Conservation (phyloP, 2,113 vertebrate species). For the Pavo muticus region DNA sequence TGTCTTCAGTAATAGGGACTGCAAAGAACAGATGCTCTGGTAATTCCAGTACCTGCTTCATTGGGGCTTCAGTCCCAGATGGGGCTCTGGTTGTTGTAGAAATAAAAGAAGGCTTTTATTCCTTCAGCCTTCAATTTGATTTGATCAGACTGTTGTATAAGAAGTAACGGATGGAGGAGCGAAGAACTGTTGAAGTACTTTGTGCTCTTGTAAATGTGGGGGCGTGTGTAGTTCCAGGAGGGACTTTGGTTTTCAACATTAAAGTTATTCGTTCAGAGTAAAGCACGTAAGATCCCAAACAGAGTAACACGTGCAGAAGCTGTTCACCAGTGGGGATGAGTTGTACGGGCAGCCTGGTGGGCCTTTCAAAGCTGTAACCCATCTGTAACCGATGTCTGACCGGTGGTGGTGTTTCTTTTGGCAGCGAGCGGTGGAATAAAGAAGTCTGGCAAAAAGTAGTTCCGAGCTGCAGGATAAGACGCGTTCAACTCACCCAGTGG, state of each 20-base stretch:
- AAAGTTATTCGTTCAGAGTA: not conserved
- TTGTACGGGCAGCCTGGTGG: not conserved
- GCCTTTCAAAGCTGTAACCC: not conserved
- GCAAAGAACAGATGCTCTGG: not conserved
- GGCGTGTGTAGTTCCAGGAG: not conserved
- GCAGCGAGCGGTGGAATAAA: slow-evolving; percentile 91
- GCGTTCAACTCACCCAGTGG: not conserved
- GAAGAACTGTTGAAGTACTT: not conserved
- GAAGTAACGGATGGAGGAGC: not conserved
- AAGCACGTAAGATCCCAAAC: not conserved
- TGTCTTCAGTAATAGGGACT: not conserved
- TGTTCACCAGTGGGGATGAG: not conserved
- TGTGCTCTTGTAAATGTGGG: not conserved
- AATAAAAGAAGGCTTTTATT: not conserved
- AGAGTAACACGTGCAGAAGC: not conserved
- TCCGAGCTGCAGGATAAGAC: not conserved
- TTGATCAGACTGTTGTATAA: not conserved
- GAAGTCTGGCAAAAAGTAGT: slow-evolving; percentile 96
- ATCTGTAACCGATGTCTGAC: slow-evolving; percentile 1
- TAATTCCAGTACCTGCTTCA: not conserved
- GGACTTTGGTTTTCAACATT: not conserved
- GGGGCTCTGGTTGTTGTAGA: not conserved
- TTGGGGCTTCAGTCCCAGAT: not conserved
- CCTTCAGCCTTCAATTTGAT: not conserved
- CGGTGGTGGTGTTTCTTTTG: slow-evolving; percentile 50